These are phyloP conservation scores for Podocnemis expansa DNA, from an alignment of 2,113 vertebrate genomes.

Conservation along the genomic window DNA sequence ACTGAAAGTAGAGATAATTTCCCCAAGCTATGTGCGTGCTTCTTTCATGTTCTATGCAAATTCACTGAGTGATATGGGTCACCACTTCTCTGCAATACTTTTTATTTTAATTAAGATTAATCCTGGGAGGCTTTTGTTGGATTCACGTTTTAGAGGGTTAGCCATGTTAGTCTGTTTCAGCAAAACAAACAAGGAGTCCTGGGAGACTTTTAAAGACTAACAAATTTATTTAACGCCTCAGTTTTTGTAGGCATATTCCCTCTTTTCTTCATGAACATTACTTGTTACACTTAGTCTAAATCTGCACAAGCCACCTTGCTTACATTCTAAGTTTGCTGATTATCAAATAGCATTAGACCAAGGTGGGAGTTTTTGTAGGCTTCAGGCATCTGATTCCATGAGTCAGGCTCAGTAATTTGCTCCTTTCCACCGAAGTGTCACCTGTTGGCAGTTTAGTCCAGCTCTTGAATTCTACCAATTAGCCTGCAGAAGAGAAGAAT, in stretches of 20 bases:
- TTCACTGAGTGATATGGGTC: not conserved
- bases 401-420: not conserved
- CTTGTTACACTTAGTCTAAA: not conserved
- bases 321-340: not conserved
- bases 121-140: not conserved
- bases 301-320: not conserved
- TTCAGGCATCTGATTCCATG: not conserved
- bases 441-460: too few relatives aligned
- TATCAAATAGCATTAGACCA: not conserved
- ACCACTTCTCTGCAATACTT: not conserved
- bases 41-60: fast-evolving
- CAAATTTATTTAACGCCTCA: too few relatives aligned
- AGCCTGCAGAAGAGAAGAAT: too few relatives aligned
- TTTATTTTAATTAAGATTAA: not conserved
- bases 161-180: too few relatives aligned
- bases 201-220: too few relatives aligned
- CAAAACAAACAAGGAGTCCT: too few relatives aligned
- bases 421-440: not conserved
- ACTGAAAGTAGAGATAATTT: not conserved
- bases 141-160: too few relatives aligned
- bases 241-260: too few relatives aligned
- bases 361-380: not conserved
- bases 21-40: not conserved
- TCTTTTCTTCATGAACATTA: not conserved
- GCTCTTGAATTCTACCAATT: too few relatives aligned